Conservation (phyloP, 2,888 invertebrate species). For the Leptarthrus brevirostris region DNA sequence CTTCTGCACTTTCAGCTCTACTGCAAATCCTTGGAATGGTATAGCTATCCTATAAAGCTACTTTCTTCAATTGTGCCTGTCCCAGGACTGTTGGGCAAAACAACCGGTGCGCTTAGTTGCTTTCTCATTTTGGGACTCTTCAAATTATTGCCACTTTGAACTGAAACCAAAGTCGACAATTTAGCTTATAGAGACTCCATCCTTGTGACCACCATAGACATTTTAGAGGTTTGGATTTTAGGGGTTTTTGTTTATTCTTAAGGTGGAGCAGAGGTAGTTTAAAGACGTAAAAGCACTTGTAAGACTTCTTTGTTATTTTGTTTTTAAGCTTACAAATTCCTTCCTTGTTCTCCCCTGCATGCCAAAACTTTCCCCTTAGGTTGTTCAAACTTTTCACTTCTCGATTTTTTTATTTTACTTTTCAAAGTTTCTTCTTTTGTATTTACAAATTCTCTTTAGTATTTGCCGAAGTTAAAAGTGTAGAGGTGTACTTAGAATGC, state of each 20-base stretch:
- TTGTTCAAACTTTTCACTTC: constrained; percentile 31
- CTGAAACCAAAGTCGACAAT: background rate
- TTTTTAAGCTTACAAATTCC: background rate
- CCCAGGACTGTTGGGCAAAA: background rate
- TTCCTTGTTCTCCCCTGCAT: background rate
- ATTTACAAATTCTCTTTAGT: background rate
- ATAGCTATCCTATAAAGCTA: background rate
- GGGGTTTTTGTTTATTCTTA: no score
- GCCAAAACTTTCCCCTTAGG: background rate
- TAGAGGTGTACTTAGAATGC: background rate
- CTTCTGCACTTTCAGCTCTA: background rate
- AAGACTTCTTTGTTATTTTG: background rate
- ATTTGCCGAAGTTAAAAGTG: background rate
- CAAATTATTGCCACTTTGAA: background rate
- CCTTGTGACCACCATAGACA: background rate
- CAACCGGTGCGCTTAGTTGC: constrained; percentile 1
- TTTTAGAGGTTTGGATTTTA: background rate
- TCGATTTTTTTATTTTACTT: background rate
- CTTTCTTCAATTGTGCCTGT: background rate
- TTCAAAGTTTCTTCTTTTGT: constrained; percentile 2
- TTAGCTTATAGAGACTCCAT: background rate
- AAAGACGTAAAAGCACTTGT: background rate
- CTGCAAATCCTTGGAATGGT: background rate
- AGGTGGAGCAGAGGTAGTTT: background rate
- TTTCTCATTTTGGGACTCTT: background rate